These are phyloP conservation scores for Masticophis lateralis DNA, from an alignment of 2,797 vertebrate species.

Conservation along the genomic window DNA sequence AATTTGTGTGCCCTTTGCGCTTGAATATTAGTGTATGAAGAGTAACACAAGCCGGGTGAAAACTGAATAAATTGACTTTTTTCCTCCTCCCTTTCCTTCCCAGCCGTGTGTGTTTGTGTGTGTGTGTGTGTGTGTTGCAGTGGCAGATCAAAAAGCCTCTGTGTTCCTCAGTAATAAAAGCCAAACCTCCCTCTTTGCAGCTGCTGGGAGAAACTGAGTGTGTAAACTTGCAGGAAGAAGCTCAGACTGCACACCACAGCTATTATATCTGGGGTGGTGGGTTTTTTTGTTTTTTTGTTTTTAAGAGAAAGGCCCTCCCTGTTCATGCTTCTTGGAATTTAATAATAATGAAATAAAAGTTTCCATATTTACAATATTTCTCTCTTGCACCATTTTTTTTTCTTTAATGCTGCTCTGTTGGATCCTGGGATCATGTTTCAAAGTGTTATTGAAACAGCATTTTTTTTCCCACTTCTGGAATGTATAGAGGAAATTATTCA, in stretches of 20 bases:
- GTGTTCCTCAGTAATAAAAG: conserved; percentile 4
- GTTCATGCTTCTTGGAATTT: not conserved
- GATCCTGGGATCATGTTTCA: not conserved
- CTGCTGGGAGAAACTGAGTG: conserved; percentile 13
- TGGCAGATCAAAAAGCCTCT: conserved; percentile 17
- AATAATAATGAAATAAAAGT: not conserved
- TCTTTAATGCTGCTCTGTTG: conserved; percentile 1
- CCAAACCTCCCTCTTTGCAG: not conserved
- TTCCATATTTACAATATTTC: not conserved
- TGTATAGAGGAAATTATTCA: conserved; percentile 6
- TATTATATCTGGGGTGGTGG: not conserved
- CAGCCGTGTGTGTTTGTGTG: not conserved
- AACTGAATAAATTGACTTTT: not conserved
- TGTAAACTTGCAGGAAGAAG: not conserved
- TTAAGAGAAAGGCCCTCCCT: not conserved
- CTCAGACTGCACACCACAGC: not conserved
- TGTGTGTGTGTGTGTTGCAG: not conserved
- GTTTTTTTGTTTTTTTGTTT: not conserved
- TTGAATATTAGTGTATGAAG: not conserved
- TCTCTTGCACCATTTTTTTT: not conserved
- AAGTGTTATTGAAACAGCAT: not conserved
- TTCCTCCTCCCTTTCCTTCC: not conserved
- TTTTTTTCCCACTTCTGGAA: not conserved
- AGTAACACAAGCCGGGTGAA: not conserved
- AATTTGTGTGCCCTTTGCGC: not conserved